Evolutionary conservation across 1,140 invertebrate species (phyloP).

Genomic region (Meloidogyne floridensis): DNA sequence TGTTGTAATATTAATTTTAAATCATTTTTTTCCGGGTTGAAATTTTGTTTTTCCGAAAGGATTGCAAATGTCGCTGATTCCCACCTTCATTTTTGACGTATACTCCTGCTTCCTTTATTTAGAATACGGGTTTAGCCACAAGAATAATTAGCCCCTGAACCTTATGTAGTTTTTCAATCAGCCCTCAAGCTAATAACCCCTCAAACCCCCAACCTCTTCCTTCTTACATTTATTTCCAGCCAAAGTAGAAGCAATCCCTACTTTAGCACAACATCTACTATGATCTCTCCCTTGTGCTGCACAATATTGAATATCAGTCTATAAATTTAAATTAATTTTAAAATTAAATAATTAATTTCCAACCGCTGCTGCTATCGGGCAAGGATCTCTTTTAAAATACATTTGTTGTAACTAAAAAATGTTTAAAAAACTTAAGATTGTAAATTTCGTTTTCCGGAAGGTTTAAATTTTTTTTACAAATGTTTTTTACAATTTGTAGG

Average conservation of each 20-base stretch:
- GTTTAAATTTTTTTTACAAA: too few species aligned
- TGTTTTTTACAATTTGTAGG: too few species aligned
- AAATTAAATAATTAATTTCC: not conserved
- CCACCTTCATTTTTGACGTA: too few species aligned
- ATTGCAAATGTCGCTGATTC: too few species aligned
- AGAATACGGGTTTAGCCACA: too few species aligned
- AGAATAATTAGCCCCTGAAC: too few species aligned
- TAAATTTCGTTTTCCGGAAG: too few species aligned
- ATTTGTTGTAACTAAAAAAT: constrained; percentile 49
- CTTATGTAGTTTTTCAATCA: too few species aligned
- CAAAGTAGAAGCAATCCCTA: constrained; percentile 33
- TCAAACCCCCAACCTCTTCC: too few species aligned
- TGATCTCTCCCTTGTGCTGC: constrained; percentile 45
- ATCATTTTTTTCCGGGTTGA: not conserved
- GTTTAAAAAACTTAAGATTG: too few species aligned
- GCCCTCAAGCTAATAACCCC: too few species aligned
- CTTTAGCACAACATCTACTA: constrained; percentile 43
- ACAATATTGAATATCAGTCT: constrained; percentile 46
- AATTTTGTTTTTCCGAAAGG: not conserved
- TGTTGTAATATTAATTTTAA: not conserved
- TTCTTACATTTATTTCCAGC: constrained; percentile 51
- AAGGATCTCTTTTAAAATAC: constrained; percentile 55
- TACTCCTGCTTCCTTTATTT: too few species aligned
- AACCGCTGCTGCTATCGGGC: constrained; percentile 49
- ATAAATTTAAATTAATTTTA: not conserved